Evolutionary conservation across 2,797 vertebrate genomes (phyloP).

Genomic region (Acrossocheilus wenchowensis): DNA sequence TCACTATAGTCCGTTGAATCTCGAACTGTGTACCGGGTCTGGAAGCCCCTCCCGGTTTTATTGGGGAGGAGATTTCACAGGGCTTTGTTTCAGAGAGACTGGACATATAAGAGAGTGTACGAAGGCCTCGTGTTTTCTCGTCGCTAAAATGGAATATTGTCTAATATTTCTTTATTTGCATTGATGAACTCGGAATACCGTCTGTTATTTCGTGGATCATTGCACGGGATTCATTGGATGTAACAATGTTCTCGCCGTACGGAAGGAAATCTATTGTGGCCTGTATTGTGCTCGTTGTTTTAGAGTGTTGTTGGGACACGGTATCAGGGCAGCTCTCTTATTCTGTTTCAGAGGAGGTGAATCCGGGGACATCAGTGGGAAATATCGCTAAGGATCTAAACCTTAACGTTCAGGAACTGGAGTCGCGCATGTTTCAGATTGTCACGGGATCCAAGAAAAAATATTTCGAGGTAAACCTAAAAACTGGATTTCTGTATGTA

Average conservation of each 20-base stretch:
- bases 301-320: constrained; percentile 60
- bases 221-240: background rate
- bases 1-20: constrained; percentile 17
- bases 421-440: constrained; percentile 62
- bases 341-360: constrained; percentile 63
- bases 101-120: constrained; percentile 34
- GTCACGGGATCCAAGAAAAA: constrained; percentile 60
- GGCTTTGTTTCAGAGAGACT: constrained; percentile 43
- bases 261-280: background rate
- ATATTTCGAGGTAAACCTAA: constrained; percentile 74
- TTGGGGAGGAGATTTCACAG: background rate
- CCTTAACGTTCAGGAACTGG: constrained; percentile 61
- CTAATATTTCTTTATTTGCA: background rate
- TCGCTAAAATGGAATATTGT: background rate
- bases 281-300: constrained; percentile 20
- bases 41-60: constrained; percentile 67
- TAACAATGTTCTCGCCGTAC: background rate
- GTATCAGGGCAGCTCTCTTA: constrained; percentile 76
- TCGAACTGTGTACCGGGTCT: background rate
- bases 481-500: constrained; percentile 72
- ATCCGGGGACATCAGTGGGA: constrained; percentile 63
- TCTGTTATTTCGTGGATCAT: background rate
- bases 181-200: background rate
- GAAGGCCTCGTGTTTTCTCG: background rate
- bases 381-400: constrained; percentile 68